phyloP scores from a whole-genome alignment of 2,113 vertebrate species.

The Blennius ocellaris region DNA sequence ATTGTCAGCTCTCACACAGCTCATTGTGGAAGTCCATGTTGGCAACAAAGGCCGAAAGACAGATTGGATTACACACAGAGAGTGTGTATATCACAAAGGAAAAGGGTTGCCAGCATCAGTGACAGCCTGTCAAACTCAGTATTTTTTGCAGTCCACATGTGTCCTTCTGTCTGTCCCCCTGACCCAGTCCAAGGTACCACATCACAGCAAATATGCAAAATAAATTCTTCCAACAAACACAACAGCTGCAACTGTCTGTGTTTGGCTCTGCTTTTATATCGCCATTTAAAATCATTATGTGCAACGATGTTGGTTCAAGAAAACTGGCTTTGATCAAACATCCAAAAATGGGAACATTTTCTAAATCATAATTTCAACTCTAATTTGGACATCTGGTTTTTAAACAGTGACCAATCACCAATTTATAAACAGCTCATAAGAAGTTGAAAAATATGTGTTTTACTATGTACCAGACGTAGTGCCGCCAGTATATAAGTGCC shows the following conservation, averaged over 20 bases:
- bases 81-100: constrained; percentile 34
- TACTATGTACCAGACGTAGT: constrained; percentile 3
- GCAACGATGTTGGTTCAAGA: constrained; percentile 11
- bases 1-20: constrained; percentile 39
- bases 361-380: constrained; percentile 5
- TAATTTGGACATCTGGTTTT: constrained; percentile 24
- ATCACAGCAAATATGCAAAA: constrained; percentile 53
- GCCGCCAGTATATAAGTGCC: constrained; percentile 16
- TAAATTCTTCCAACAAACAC: constrained; percentile 23
- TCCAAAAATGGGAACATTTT: constrained; percentile 6
- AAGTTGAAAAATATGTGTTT: constrained; percentile 11
- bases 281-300: constrained; percentile 32
- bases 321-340: constrained; percentile 9
- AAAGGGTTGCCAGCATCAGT: constrained; percentile 43
- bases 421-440: neutral
- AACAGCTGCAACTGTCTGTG: constrained; percentile 32
- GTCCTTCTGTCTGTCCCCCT: constrained; percentile 54
- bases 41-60: constrained; percentile 62
- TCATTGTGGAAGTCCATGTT: constrained; percentile 32
- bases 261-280: constrained; percentile 6
- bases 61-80: constrained; percentile 55
- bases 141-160: constrained; percentile 27
- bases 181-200: constrained; percentile 25
- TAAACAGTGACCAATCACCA: constrained; percentile 1
- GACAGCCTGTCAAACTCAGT: constrained; percentile 62